phyloP scores from a whole-genome alignment of 2,888 invertebrate genomes.

The Argyra leucocephala region DNA sequence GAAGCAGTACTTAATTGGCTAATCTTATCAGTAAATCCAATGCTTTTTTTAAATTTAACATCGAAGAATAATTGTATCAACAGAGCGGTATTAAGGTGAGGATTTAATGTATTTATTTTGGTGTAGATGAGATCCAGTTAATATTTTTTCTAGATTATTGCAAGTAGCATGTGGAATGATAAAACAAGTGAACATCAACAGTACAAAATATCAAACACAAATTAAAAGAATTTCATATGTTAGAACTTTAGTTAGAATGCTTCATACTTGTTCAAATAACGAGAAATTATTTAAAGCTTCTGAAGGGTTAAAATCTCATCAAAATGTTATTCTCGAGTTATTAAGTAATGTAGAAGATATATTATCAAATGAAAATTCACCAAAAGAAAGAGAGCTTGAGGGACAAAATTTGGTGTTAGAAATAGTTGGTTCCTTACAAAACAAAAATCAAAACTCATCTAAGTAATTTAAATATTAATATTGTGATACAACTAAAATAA shows the following conservation, averaged over 20 bases:
- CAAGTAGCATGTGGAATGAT: constrained; percentile 20
- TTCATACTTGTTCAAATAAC: constrained; percentile 36
- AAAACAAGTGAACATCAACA: constrained; percentile 27
- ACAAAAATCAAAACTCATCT: constrained; percentile 38
- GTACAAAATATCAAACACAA: constrained; percentile 28
- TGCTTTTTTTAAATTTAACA: constrained; percentile 51
- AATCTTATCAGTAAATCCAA: constrained; percentile 60
- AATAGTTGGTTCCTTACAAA: constrained; percentile 37
- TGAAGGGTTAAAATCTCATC: constrained; percentile 35
- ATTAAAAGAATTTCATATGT: constrained; percentile 40
- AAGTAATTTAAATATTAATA: constrained; percentile 28
- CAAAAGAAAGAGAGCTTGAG: constrained; percentile 34
- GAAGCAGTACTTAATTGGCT: constrained; percentile 65
- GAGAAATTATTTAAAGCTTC: constrained; percentile 36
- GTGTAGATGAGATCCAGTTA: constrained; percentile 17
- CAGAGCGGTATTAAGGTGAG: constrained; percentile 51
- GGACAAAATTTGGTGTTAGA: constrained; percentile 38
- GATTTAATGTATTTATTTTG: constrained; percentile 18
- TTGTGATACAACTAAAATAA: not conserved
- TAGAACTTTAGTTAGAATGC: constrained; percentile 35
- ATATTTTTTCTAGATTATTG: constrained; percentile 17
- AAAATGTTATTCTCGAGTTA: constrained; percentile 32
- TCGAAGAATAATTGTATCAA: constrained; percentile 48
- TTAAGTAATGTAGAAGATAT: constrained; percentile 32
- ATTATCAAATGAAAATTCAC: constrained; percentile 27